Conservation (phyloP, 2,797 vertebrate genomes). For the Dryobates pubescens region DNA sequence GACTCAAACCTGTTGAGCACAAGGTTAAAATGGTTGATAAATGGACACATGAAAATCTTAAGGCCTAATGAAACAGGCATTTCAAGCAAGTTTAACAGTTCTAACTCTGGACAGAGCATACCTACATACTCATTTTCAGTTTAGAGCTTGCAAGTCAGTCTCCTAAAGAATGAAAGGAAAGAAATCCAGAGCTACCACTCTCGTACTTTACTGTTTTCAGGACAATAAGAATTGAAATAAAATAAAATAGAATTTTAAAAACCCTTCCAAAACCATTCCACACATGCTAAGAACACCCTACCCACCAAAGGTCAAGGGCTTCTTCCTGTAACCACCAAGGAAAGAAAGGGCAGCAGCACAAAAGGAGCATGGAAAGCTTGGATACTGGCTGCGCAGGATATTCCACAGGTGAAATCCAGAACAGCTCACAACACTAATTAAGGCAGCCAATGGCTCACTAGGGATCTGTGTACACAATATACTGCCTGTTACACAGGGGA, state of each 20-base stretch:
- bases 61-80: background rate
- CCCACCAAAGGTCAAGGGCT: constrained; percentile 31
- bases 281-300: background rate
- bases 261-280: background rate
- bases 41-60: background rate
- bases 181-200: background rate
- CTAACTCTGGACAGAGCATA: background rate
- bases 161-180: background rate
- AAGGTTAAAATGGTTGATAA: background rate
- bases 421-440: background rate
- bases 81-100: background rate
- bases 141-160: background rate
- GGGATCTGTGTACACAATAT: background rate
- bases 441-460: background rate
- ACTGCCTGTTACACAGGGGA: background rate
- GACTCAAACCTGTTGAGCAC: background rate
- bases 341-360: constrained; percentile 6
- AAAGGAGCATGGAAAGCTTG: background rate
- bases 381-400: background rate
- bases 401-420: constrained; percentile 9
- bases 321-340: background rate
- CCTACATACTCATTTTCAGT: background rate
- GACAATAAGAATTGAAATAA: background rate
- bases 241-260: background rate
- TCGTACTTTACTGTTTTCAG: background rate